Base-by-base conservation (phyloP, 2,113 vertebrate genomes). In the Nansenia antarctica region DNA sequence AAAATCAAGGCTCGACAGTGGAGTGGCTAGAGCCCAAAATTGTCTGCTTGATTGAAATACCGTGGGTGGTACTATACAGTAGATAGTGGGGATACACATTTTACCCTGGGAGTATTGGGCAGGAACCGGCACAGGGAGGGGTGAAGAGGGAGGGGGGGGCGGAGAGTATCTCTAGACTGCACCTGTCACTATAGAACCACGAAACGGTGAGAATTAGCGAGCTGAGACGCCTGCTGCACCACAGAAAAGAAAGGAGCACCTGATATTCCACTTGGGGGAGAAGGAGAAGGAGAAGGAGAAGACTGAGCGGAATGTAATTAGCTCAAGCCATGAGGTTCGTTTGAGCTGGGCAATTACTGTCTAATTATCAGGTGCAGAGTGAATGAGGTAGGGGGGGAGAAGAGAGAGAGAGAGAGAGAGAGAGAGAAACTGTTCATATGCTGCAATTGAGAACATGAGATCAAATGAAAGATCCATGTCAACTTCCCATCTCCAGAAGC, bases 281-380 rank as follows among this genome's bases (percentile, higher is more conserved):
- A 31, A 63, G 20, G 57, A 31, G 60, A 72, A 42, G 34, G 30
- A 31, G 39, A 68, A 71, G 52, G 78, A 65, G 9, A 9, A 67
- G n/a, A n/a, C 45, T 67, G 59, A 78, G 45, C 85, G 79, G 73
- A 87, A 85, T 84, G 77, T 78, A 89, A 90, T 91, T 86, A 85
- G 59, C 61, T 7, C 29, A 80, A n/a, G 80, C 79, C 73, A 67
- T 61, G 69, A 70, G 79, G 73, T 80, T 86, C 45, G 47, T 82
- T 81, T 76, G 76, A 87, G 69, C 72, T 2, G 52, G 70, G 76
- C 73, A 87, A 90, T 91, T 90, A 88, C 55, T 49, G 47, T 67
- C 67, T 87, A 88, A 90, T 89, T 75, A 88, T 80, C 77, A 86
- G 86, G 79, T 86, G 77, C 73, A 72, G 63, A 47, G 57, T 49